These are phyloP conservation scores for Clavelina lepadiformis DNA, from an alignment of 23 tunicate species.

Conservation along the genomic window DNA sequence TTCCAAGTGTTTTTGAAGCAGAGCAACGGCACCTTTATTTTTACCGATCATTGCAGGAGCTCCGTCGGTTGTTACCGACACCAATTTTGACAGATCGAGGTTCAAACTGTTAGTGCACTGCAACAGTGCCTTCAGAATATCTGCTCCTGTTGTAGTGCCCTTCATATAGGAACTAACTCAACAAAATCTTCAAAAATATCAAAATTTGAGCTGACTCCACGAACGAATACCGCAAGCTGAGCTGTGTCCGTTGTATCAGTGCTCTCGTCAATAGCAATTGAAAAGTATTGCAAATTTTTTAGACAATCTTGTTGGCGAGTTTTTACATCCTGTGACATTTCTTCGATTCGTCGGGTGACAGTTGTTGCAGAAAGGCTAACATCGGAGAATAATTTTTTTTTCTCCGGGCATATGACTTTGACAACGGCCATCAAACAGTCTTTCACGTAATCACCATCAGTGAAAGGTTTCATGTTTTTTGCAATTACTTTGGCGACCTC, in stretches of 20 bases:
- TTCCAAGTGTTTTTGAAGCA: slow-evolving; percentile 74
- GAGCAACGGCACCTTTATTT: slow-evolving; percentile 50
- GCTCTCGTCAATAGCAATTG: slow-evolving; percentile 43
- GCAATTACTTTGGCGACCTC: slow-evolving; percentile 63
- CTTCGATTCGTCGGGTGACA: slow-evolving; percentile 74
- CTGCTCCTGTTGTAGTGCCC: slow-evolving; percentile 61
- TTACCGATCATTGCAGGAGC: slow-evolving; percentile 51
- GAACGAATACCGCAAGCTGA: slow-evolving; percentile 65
- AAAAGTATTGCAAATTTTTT: slow-evolving; percentile 48
- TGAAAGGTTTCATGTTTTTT: slow-evolving; percentile 50
- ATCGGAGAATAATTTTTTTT: slow-evolving; percentile 44
- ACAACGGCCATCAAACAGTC: slow-evolving; percentile 65
- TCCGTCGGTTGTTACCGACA: slow-evolving; percentile 52
- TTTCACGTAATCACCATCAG: slow-evolving; percentile 72
- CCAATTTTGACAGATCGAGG: slow-evolving; percentile 9
- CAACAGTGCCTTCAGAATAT: slow-evolving; percentile 44
- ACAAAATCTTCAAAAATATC: slow-evolving; percentile 42
- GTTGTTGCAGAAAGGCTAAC: slow-evolving; percentile 73
- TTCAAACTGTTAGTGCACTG: slow-evolving; percentile 31
- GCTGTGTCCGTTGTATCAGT: slow-evolving; percentile 58
- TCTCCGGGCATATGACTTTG: slow-evolving; percentile 60
- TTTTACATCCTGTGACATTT: slow-evolving; percentile 55
- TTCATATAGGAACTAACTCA: slow-evolving; percentile 43
- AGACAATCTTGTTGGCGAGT: slow-evolving; percentile 47
- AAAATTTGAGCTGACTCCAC: slow-evolving; percentile 56